These are phyloP conservation scores for Nymphalis polychloros DNA, from an alignment of 2,888 invertebrate species.

Conservation along the genomic window DNA sequence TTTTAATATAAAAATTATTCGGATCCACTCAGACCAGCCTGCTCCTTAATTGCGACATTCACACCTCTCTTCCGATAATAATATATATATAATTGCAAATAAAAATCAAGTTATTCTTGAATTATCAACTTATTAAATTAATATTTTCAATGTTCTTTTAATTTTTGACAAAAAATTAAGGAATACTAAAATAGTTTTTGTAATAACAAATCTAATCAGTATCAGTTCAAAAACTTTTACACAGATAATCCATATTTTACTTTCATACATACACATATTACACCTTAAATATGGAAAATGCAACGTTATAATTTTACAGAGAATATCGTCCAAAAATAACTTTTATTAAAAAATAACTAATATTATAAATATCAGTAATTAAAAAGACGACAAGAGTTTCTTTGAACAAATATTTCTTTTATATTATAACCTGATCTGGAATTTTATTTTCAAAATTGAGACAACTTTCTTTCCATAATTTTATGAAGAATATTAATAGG, in stretches of 20 bases:
- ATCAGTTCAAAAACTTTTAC: conserved; percentile 72
- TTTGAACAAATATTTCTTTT: too few species aligned
- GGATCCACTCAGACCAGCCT: conserved; percentile 59
- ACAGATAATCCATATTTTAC: conserved; percentile 30
- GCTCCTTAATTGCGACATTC: conserved; percentile 44
- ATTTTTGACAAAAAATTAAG: background rate
- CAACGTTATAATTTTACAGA: background rate
- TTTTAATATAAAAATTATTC: conserved; percentile 80
- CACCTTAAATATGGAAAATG: conserved; percentile 4
- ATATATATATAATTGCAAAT: conserved; percentile 44
- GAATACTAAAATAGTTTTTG: background rate
- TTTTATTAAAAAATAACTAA: too few species aligned
- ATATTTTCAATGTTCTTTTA: background rate
- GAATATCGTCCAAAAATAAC: background rate
- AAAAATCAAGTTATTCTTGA: conserved; percentile 11
- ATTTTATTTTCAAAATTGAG: too few species aligned
- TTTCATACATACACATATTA: background rate
- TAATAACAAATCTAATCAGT: conserved; percentile 58
- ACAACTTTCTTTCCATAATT: background rate
- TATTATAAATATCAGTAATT: too few species aligned
- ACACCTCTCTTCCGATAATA: conserved; percentile 44
- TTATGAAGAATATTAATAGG: background rate
- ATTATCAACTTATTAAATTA: background rate
- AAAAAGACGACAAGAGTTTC: too few species aligned
- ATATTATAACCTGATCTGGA: too few species aligned